Percentiles rank a stretch among this genome's conserved stretches.
phyloP scores from a whole-genome alignment of 2,113 vertebrate genomes.

The Megaceryle torquata region DNA sequence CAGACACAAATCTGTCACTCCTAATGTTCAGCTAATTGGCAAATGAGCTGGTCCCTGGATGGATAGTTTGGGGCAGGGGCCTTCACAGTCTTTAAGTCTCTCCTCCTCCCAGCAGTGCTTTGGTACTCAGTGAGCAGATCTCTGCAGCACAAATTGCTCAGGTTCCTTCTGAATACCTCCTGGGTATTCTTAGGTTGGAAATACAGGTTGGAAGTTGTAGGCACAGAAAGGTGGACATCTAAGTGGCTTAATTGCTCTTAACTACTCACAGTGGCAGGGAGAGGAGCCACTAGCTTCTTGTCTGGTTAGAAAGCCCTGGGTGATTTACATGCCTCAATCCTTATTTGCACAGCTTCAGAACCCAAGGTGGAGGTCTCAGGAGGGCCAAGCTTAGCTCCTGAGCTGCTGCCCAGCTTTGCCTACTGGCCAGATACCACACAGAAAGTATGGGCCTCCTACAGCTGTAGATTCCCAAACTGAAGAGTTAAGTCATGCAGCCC shows the following conservation, averaged over 20 bases:
- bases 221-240: neutral
- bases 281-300: neutral
- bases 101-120: neutral
- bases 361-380: neutral
- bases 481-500: neutral
- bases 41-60: neutral
- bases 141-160: neutral
- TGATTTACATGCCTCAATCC: neutral
- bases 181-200: neutral
- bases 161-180: neutral
- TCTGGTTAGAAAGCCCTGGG: neutral
- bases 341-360: neutral
- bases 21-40: neutral
- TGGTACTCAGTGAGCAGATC: neutral
- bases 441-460: neutral
- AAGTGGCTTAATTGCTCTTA: neutral
- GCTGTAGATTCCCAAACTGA: neutral
- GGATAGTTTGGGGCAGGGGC: neutral
- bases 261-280: neutral
- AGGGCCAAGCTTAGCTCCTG: neutral
- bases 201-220: no score
- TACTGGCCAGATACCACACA: fast-evolving
- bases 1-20: neutral
- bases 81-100: neutral
- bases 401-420: neutral